Percentiles rank a stretch among this genome's conserved stretches.
Evolutionary conservation across 2,113 vertebrate species (phyloP).

Genomic region (Phoxinus phoxinus): DNA sequence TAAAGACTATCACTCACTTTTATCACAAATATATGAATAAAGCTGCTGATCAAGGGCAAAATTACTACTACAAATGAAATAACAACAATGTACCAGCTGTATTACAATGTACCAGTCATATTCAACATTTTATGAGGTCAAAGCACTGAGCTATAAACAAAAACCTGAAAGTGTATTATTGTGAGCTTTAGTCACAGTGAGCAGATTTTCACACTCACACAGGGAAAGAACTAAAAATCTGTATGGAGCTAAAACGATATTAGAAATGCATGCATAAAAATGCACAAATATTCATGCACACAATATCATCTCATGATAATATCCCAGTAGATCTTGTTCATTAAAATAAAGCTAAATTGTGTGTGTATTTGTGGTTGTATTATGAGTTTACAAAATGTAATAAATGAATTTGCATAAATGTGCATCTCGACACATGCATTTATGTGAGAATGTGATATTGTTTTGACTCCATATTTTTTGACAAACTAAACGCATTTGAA

Average conservation of each 20-base stretch:
- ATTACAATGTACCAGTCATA: constrained; percentile 16
- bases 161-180: constrained; percentile 15
- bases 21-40: constrained; percentile 11
- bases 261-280: not conserved
- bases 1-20: not conserved
- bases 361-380: not conserved
- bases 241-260: not conserved
- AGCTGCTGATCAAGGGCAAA: not conserved
- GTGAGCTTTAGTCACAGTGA: not conserved
- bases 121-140: constrained; percentile 2
- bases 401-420: not conserved
- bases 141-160: not conserved
- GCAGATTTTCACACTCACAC: not conserved
- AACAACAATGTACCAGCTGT: constrained; percentile 12
- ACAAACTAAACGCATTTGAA: not conserved
- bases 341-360: not conserved
- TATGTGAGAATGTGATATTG: not conserved
- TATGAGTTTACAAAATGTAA: not conserved
- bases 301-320: not conserved
- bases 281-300: not conserved
- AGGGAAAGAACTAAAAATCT: not conserved
- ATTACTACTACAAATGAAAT: not conserved
- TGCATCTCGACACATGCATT: not conserved
- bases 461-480: constrained; percentile 1
- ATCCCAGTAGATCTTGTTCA: not conserved